Evolutionary conservation across 2,113 vertebrate species (phyloP).

Genomic region (Oreochromis niloticus): DNA sequence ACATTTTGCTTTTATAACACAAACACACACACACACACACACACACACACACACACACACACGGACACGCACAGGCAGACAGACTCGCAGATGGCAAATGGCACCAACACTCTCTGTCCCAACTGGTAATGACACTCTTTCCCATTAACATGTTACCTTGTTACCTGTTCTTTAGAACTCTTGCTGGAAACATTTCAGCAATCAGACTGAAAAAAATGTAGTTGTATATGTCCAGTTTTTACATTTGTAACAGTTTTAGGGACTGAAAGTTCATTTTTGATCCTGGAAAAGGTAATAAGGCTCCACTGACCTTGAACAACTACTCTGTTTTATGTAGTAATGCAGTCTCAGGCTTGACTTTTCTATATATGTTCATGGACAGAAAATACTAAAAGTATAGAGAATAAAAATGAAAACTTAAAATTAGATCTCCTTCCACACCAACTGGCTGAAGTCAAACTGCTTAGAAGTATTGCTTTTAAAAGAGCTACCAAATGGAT

Average conservation of each 20-base stretch:
- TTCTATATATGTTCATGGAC: neutral
- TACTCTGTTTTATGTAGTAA: neutral
- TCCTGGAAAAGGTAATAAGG: neutral
- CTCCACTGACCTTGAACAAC: neutral
- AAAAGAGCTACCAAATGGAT: neutral
- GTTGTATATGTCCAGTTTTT: neutral
- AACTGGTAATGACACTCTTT: neutral
- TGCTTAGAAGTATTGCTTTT: neutral
- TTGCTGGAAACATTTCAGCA: neutral
- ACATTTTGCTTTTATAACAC: neutral
- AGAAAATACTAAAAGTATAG: neutral
- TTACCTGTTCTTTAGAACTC: neutral
- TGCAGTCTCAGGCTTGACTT: accelerated
- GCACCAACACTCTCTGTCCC: neutral
- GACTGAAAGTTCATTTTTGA: neutral
- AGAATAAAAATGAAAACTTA: neutral
- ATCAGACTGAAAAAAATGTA: neutral
- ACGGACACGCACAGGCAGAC: neutral
- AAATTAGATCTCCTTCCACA: neutral
- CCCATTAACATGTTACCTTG: neutral
- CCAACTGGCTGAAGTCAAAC: neutral
- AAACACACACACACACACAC: neutral
- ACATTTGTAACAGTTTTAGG: accelerated
- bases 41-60: neutral
- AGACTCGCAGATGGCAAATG: neutral